Evolutionary conservation across 1,140 invertebrate genomes (phyloP).

Genomic region (Trichonephila clavata): DNA sequence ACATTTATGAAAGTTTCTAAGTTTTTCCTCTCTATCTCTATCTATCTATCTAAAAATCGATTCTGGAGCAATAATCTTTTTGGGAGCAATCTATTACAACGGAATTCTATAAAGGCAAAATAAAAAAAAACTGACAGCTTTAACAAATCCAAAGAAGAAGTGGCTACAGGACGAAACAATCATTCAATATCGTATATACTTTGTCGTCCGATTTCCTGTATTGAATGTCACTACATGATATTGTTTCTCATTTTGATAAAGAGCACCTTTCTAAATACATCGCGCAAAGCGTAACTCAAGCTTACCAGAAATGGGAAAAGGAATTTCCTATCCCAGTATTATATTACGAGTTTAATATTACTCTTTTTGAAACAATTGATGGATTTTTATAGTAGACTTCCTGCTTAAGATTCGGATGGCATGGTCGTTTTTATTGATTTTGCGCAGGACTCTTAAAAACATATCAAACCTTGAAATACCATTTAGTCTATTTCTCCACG

Average conservation of each 20-base stretch:
- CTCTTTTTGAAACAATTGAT: background rate
- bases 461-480: background rate
- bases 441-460: background rate
- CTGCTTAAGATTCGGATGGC: background rate
- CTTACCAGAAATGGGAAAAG: background rate
- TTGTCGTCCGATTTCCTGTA: background rate
- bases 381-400: background rate
- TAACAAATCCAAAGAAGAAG: conserved; percentile 21
- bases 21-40: background rate
- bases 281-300: background rate
- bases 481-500: background rate
- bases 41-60: conserved; percentile 14
- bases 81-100: conserved; percentile 41
- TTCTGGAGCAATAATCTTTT: conserved; percentile 58
- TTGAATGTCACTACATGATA: conserved; percentile 16
- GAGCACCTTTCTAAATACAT: background rate
- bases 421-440: background rate
- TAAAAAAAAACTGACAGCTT: background rate
- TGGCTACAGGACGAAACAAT: conserved; percentile 46
- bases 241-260: conserved; percentile 32
- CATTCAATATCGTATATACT: conserved; percentile 7
- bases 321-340: background rate
- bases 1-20: conserved; percentile 46
- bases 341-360: background rate
- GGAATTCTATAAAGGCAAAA: conserved; percentile 35